These are phyloP conservation scores for Natrix natrix DNA, from an alignment of 2,797 vertebrate genomes.

Conservation along the genomic window DNA sequence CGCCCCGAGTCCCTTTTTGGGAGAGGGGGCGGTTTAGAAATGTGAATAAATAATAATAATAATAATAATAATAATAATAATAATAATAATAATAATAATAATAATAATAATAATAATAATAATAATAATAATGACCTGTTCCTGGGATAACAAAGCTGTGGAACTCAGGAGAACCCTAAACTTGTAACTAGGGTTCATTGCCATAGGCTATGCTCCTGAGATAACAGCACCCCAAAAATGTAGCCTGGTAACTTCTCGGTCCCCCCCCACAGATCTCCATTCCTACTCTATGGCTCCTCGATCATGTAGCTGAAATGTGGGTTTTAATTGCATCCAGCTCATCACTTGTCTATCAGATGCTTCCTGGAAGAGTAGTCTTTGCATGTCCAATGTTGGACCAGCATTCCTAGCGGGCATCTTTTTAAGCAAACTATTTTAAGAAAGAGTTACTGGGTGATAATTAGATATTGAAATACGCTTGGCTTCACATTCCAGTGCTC, in stretches of 20 bases:
- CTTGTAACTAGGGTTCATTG: background rate
- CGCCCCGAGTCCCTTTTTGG: too few species aligned
- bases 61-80: too few species aligned
- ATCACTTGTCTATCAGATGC: conserved; percentile 31
- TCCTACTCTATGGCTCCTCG: background rate
- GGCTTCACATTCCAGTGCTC: conserved; percentile 77
- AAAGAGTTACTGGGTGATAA: conserved; percentile 71
- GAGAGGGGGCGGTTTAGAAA: too few species aligned
- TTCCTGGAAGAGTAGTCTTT: conserved; percentile 24
- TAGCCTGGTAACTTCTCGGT: background rate
- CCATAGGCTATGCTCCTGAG: background rate
- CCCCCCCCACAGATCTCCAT: background rate
- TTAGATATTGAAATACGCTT: conserved; percentile 72
- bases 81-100: too few species aligned
- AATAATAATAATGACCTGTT: too few species aligned
- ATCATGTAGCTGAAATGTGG: conserved; percentile 35
- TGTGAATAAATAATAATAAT: too few species aligned
- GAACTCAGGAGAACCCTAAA: background rate
- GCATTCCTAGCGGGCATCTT: conserved; percentile 64
- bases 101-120: too few species aligned
- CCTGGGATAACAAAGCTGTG: background rate
- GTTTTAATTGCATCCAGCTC: conserved; percentile 22
- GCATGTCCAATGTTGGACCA: conserved; percentile 61
- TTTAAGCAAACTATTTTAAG: conserved; percentile 71
- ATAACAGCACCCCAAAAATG: background rate